Evolutionary conservation across 2,113 vertebrate genomes (phyloP).

Genomic region (Dasyurus viverrinus): DNA sequence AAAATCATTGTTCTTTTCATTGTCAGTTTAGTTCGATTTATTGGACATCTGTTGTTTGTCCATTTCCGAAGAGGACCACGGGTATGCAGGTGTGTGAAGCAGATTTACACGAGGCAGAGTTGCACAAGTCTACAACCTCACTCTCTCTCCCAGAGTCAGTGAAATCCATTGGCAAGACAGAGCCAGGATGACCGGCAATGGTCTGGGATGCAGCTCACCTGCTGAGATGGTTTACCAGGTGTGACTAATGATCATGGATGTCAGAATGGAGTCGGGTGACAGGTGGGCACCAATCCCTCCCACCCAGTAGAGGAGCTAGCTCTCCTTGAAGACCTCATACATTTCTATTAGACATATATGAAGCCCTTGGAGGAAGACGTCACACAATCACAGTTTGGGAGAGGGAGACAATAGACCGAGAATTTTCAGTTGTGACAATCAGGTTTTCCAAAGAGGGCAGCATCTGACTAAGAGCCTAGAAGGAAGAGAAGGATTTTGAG

Average conservation of each 20-base stretch:
- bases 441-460: background rate
- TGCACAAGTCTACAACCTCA: background rate
- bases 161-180: background rate
- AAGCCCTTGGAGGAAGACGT: background rate
- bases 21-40: background rate
- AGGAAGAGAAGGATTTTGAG: background rate
- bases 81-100: background rate
- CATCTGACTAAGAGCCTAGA: background rate
- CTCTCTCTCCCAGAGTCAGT: too few relatives aligned
- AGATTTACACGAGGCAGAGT: background rate
- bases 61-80: background rate
- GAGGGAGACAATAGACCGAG: background rate
- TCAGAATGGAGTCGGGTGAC: background rate
- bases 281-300: background rate
- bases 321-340: background rate
- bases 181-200: background rate
- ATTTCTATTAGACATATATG: background rate
- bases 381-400: background rate
- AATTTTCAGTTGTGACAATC: background rate
- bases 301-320: background rate
- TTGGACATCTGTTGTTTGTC: background rate
- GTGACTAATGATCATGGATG: background rate
- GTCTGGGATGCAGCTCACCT: too few relatives aligned
- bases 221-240: background rate
- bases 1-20: background rate